phyloP scores from a whole-genome alignment of 2,888 invertebrate species.

The Clivina fossor region DNA sequence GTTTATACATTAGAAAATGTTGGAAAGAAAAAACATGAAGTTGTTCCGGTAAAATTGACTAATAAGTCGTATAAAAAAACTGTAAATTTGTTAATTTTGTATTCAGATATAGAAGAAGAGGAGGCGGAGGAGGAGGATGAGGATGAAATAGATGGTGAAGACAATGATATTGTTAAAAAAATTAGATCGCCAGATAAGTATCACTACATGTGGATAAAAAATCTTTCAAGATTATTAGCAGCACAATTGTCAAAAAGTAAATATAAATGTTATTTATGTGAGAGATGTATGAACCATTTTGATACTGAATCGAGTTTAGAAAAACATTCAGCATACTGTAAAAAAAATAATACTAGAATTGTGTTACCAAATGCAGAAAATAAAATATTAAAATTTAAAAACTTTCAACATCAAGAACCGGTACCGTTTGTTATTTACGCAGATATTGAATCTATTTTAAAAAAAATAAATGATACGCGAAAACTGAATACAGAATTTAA shows the following conservation, averaged over 20 bases:
- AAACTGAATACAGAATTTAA: not conserved
- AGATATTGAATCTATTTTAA: slow-evolving; percentile 13
- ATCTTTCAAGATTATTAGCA: not conserved
- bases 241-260: slow-evolving; percentile 14
- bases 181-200: not conserved
- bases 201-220: not conserved
- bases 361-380: slow-evolving; percentile 2
- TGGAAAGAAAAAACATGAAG: slow-evolving; percentile 20
- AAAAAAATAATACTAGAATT: slow-evolving; percentile 13
- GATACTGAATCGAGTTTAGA: not conserved
- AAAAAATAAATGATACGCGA: slow-evolving; percentile 4
- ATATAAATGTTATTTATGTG: slow-evolving; percentile 23
- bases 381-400: slow-evolving; percentile 20
- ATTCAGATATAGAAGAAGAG: slow-evolving; percentile 9
- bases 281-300: slow-evolving; percentile 34
- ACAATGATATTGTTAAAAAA: slow-evolving; percentile 6
- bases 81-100: slow-evolving; percentile 32
- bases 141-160: slow-evolving; percentile 5
- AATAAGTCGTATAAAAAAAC: slow-evolving; percentile 24
- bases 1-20: slow-evolving; percentile 33
- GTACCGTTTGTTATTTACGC: slow-evolving; percentile 15
- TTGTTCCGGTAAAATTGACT: slow-evolving; percentile 36
- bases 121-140: too few relatives aligned
- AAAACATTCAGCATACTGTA: slow-evolving; percentile 25
- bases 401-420: slow-evolving; percentile 6